Evolutionary conservation across 2,113 vertebrate species (phyloP).

Genomic region (Syngnathus floridae): DNA sequence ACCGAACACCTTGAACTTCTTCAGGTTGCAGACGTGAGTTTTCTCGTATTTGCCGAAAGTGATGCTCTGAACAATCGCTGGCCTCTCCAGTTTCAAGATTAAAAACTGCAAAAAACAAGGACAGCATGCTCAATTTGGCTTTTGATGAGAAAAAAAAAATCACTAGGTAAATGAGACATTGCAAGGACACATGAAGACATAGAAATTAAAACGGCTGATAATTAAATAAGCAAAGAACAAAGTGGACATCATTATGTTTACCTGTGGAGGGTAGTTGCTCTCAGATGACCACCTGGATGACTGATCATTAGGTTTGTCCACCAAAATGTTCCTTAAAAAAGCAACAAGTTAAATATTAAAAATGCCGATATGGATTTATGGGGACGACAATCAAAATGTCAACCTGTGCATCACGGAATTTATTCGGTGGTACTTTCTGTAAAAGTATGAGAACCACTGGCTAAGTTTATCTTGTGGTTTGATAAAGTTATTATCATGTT

Average conservation of each 20-base stretch:
- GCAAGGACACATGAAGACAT: neutral
- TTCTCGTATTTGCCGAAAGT: constrained; percentile 99
- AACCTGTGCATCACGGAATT: neutral
- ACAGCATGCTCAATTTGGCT: neutral
- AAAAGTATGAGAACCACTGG: neutral
- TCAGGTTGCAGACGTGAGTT: constrained; percentile 97
- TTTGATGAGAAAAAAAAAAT: neutral
- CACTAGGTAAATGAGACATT: neutral
- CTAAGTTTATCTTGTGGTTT: neutral
- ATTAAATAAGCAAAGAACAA: neutral
- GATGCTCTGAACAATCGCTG: constrained; percentile 94
- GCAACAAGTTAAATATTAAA: neutral
- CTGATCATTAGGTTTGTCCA: constrained; percentile 96
- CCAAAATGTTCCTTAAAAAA: constrained; percentile 88
- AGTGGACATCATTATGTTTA: constrained; percentile 35
- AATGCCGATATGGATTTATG: neutral
- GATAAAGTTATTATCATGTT: neutral
- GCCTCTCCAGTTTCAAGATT: constrained; percentile 94
- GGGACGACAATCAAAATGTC: neutral
- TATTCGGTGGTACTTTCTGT: neutral
- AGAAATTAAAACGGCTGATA: neutral
- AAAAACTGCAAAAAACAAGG: constrained; percentile 75
- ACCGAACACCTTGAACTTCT: constrained; percentile 99
- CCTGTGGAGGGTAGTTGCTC: constrained; percentile 98
- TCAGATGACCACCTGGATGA: constrained; percentile 99